Evolutionary conservation across 2,113 vertebrate species (phyloP), one percentile per base, ranked within the genome.

Genomic region (Nerophis lumbriciformis): DNA sequence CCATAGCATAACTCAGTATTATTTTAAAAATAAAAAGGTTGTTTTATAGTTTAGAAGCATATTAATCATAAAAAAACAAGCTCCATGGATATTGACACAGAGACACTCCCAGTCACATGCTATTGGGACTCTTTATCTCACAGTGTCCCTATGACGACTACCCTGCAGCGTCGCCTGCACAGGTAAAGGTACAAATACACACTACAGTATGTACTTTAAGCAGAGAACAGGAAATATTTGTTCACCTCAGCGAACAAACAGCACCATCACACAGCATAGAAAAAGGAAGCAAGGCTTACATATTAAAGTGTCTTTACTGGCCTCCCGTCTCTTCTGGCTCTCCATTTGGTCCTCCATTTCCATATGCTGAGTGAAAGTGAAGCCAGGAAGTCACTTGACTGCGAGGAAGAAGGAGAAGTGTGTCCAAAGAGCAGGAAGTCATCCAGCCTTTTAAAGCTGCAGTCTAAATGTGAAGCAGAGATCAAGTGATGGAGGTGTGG

Each of bases 301-400:
- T 73, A 95, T 88, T 21, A 95, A 66, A 48, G 87, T 82, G 0
- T 92, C 88, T 0, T 63, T 83, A 64, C 87, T 92, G 0, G 10
- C 5, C 28, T 49, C 74, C 74, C 78, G 71, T 57, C 77, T 78
- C 56, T 85, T 85, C 38, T 82, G 82, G 47, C 81, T 82, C 53
- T 85, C 88, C 37, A 78, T 39, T 1, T 77, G 80, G 42, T 61
- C n/a, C 11, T 89, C 89, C 90, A 91, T 91, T 79, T 90, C 81
- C 79, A 87, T 89, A 10, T 1, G 15, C 1, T 35, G 36, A 28
- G 36, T 8, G 2, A 5, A 59, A 47, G 1, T 75, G 68, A 67
- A 57, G 55, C 19, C 38, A 57, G n/a, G 53, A 42, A 0, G 19
- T 71, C 77, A 63, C 65, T 61, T 59, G 8, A 53, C 37, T 58